A percentile compares a stretch with the other conserved stretches of the same genome.
These are phyloP conservation scores for Athene noctua DNA, from an alignment of 2,113 vertebrate genomes.

Conservation along the genomic window DNA sequence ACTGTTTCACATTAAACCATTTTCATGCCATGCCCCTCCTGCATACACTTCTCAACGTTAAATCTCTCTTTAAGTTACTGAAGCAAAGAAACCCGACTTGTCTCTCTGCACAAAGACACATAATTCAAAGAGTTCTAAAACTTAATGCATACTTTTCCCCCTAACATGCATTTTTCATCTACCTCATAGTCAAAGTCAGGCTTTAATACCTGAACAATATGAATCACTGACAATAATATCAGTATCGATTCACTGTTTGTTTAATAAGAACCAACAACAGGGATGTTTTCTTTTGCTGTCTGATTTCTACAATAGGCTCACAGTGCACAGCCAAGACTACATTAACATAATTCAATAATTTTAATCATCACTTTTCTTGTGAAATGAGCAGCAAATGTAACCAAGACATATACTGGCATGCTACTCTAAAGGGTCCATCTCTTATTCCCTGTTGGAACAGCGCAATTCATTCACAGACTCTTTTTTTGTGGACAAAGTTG, in stretches of 20 bases:
- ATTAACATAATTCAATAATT: not conserved
- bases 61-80: not conserved
- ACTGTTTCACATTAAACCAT: not conserved
- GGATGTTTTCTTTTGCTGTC: not conserved
- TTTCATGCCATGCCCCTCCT: not conserved
- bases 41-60: rapidly evolving
- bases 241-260: not conserved
- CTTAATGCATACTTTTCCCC: not conserved
- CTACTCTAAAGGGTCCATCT: not conserved
- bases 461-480: not conserved
- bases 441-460: not conserved
- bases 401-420: not conserved
- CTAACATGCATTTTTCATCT: not conserved
- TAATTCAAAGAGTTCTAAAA: not conserved
- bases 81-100: not conserved
- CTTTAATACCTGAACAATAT: not conserved
- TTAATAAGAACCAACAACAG: not conserved
- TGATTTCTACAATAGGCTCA: not conserved
- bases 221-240: not conserved
- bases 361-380: not conserved
- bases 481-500: not conserved
- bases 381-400: not conserved
- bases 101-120: not conserved
- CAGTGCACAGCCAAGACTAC: not conserved
- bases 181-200: not conserved